Evolutionary conservation across 2,113 vertebrate genomes (phyloP).

Genomic region (Euleptes europaea): DNA sequence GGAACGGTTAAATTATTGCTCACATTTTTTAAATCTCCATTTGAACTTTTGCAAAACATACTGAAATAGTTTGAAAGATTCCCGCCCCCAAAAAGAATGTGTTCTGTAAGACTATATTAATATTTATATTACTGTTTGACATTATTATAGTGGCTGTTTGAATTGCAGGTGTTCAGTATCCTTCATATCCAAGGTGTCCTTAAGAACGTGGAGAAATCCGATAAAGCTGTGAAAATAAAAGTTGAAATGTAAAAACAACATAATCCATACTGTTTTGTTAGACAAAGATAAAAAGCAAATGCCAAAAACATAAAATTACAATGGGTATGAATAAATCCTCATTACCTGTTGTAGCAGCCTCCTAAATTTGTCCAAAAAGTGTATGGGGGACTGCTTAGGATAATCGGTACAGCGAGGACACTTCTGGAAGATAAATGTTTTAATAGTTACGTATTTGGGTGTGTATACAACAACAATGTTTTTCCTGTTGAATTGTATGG

Average conservation of each 20-base stretch:
- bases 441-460: not conserved
- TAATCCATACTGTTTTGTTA: not conserved
- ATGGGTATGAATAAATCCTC: not conserved
- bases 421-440: slow-evolving; percentile 49
- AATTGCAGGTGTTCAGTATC: slow-evolving; percentile 45
- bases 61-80: not conserved
- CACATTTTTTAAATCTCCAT: not conserved
- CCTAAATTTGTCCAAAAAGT: slow-evolving; percentile 68
- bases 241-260: slow-evolving; percentile 26
- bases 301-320: not conserved
- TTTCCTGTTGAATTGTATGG: no score
- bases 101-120: slow-evolving; percentile 34
- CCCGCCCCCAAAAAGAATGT: slow-evolving; percentile 29
- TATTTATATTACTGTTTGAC: slow-evolving; percentile 43
- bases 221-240: slow-evolving; percentile 63
- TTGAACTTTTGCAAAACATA: not conserved
- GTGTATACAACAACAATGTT: not conserved
- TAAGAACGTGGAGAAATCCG: slow-evolving; percentile 2
- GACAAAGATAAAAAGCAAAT: not conserved
- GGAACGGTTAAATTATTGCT: not conserved
- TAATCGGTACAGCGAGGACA: slow-evolving; percentile 71
- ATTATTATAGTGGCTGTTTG: slow-evolving; percentile 68
- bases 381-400: slow-evolving; percentile 38
- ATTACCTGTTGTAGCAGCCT: slow-evolving; percentile 72
- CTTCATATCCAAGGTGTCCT: slow-evolving; percentile 18